These are phyloP conservation scores for Sceliomorpha sp. DNA, from an alignment of 2,888 invertebrate species.

Conservation along the genomic window DNA sequence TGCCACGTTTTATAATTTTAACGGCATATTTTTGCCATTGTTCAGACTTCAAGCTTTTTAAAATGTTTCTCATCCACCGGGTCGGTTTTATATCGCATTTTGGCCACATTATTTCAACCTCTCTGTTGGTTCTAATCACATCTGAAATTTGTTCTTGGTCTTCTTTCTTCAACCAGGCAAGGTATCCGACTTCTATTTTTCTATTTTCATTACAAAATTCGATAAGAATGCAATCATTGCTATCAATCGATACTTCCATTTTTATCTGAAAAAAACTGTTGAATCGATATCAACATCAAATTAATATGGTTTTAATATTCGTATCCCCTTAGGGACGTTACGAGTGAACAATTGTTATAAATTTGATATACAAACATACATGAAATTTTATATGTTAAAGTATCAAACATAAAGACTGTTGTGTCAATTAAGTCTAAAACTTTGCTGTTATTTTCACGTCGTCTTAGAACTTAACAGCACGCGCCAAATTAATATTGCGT, in stretches of 20 bases:
- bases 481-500: no score
- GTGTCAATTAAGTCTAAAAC: no score
- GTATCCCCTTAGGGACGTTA: no score
- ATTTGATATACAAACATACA: no score
- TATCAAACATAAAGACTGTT: no score
- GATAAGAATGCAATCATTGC: not conserved
- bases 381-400: no score
- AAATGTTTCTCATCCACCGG: not conserved
- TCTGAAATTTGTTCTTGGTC: not conserved
- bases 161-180: not conserved
- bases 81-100: not conserved
- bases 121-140: not conserved
- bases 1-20: conserved; percentile 4
- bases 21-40: conserved; percentile 4
- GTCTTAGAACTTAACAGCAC: no score
- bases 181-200: not conserved
- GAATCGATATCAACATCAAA: no score
- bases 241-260: conserved; percentile 1
- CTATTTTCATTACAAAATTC: conserved; percentile 2
- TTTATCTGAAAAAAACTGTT: not conserved
- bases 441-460: no score
- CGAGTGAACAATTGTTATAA: not conserved
- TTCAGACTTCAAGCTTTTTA: not conserved
- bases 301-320: no score
- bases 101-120: conserved; percentile 1